These are phyloP conservation scores for Netelia fuscicornis DNA, from an alignment of 2,888 invertebrate genomes.

Conservation along the genomic window DNA sequence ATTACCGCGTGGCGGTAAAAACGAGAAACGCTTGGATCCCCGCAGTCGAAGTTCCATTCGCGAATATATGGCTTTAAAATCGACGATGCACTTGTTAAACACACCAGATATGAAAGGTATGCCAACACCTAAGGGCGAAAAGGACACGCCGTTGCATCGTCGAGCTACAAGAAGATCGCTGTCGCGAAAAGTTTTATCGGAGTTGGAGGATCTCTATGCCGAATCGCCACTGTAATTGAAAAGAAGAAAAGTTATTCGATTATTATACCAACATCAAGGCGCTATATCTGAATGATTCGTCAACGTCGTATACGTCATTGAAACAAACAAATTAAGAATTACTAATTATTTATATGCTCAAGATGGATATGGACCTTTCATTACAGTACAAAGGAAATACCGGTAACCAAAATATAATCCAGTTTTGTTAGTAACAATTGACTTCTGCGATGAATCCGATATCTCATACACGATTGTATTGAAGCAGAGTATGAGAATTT, in stretches of 20 bases:
- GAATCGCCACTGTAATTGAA: slow-evolving; percentile 41
- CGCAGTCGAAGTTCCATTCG: slow-evolving; percentile 60
- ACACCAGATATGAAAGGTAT: slow-evolving; percentile 55
- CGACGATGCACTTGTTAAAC: slow-evolving; percentile 33
- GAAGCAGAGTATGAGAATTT: too few species aligned
- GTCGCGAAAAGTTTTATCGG: slow-evolving; percentile 47
- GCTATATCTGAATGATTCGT: too few species aligned
- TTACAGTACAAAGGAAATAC: too few species aligned
- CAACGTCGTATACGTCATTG: too few species aligned
- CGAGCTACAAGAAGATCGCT: slow-evolving; percentile 30
- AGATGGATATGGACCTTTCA: too few species aligned
- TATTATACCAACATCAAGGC: too few species aligned
- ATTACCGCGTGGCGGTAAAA: background rate
- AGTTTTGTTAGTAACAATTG: too few species aligned
- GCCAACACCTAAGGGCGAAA: slow-evolving; percentile 43
- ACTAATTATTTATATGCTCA: too few species aligned
- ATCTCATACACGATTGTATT: too few species aligned
- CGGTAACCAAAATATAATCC: too few species aligned
- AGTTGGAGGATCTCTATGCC: slow-evolving; percentile 56
- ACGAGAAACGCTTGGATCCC: slow-evolving; percentile 15
- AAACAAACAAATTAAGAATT: too few species aligned
- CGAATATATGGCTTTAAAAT: slow-evolving; percentile 60
- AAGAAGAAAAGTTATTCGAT: background rate
- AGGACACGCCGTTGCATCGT: slow-evolving; percentile 39
- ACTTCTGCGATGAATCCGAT: too few species aligned